Percentiles rank a stretch among this genome's conserved stretches.
These are phyloP conservation scores for Hapalemur alaotrensis DNA, from an alignment of 2,797 vertebrate genomes.

Conservation along the genomic window DNA sequence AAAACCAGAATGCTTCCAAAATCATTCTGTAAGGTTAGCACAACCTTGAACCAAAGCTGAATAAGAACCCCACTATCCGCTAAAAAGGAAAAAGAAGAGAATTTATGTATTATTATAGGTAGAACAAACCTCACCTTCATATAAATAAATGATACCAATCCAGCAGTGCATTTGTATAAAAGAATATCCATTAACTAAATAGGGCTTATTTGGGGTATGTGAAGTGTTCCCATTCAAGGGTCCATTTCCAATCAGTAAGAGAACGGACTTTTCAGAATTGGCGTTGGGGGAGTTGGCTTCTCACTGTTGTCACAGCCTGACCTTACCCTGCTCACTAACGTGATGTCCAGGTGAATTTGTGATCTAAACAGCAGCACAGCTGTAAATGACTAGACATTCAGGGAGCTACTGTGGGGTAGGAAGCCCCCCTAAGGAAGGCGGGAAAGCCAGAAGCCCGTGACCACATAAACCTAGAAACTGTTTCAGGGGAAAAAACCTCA, in stretches of 20 bases:
- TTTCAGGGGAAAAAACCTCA: background rate
- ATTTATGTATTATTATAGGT: background rate
- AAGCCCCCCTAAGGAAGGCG: background rate
- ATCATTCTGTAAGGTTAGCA: background rate
- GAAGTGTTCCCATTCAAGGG: background rate
- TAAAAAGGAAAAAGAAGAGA: background rate
- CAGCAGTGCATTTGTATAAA: background rate
- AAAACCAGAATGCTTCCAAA: background rate
- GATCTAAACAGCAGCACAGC: background rate
- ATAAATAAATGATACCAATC: background rate
- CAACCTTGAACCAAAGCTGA: background rate
- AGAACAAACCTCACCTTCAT: background rate
- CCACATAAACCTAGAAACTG: background rate
- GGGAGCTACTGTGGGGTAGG: background rate
- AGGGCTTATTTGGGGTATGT: background rate
- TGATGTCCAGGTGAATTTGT: background rate
- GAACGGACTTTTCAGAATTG: background rate
- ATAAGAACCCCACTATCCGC: background rate
- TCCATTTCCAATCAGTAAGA: background rate
- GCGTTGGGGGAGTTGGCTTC: background rate
- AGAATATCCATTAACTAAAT: background rate
- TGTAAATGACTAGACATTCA: background rate
- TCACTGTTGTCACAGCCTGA: background rate
- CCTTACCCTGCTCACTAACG: background rate
- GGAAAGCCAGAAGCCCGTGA: background rate